Evolutionary conservation across 2,797 vertebrate species (phyloP).

Genomic region (Mus caroli): DNA sequence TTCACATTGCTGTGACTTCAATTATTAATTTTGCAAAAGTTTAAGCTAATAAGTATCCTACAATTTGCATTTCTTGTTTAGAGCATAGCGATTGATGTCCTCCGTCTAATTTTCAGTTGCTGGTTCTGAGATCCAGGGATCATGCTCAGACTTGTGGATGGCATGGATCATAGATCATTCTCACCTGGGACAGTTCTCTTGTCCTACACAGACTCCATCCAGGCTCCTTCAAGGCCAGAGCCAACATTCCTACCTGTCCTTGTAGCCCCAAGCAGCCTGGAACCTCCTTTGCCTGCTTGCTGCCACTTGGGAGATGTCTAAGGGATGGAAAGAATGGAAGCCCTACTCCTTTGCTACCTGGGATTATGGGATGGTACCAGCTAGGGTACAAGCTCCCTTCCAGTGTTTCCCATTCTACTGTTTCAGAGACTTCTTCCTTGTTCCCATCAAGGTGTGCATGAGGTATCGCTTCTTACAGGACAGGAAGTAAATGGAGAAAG

Average conservation of each 20-base stretch:
- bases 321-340: background rate
- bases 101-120: background rate
- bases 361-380: background rate
- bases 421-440: background rate
- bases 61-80: background rate
- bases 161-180: background rate
- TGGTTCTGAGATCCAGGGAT: background rate
- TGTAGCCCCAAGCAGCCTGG: background rate
- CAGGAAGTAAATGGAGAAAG: background rate
- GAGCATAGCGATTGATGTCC: background rate
- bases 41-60: background rate
- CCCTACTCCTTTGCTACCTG: background rate
- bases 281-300: background rate
- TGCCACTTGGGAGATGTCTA: background rate
- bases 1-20: background rate
- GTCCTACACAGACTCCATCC: background rate
- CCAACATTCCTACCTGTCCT: background rate
- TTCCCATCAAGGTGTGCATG: background rate
- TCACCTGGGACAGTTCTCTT: background rate
- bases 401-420: fast-evolving
- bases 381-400: background rate
- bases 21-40: background rate
- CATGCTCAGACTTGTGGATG: background rate
- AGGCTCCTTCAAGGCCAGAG: background rate
- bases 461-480: background rate